Evolutionary conservation across 1,140 invertebrate species (phyloP).

Genomic region (Ganaspis sp.): DNA sequence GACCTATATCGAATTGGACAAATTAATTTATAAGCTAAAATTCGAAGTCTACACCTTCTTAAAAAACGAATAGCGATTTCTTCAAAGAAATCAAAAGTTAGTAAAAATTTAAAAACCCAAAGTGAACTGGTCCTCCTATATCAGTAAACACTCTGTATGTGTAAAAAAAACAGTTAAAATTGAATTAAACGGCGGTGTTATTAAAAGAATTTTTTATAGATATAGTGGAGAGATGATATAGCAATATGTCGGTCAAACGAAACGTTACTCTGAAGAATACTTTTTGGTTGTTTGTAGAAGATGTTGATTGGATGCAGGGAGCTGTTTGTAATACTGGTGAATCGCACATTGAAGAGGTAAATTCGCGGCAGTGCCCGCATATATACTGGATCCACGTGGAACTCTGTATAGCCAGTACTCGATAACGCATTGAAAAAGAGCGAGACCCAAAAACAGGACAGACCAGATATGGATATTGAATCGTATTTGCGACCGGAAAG

Average conservation of each 20-base stretch:
- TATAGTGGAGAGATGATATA: background rate
- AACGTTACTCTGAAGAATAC: conserved; percentile 8
- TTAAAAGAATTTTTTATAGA: background rate
- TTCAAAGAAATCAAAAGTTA: no score
- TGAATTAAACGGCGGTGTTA: background rate
- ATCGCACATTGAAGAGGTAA: conserved; percentile 23
- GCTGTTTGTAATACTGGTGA: conserved; percentile 5
- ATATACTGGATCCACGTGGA: background rate
- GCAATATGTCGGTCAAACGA: background rate
- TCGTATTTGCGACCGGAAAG: conserved; percentile 39
- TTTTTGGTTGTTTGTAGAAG: background rate
- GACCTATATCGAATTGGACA: no score
- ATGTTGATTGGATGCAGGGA: background rate
- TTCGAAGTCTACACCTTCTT: no score
- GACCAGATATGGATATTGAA: conserved; percentile 45
- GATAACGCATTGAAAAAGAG: conserved; percentile 27
- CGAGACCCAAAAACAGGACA: conserved; percentile 18
- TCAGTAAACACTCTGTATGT: no score
- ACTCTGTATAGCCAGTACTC: conserved; percentile 1
- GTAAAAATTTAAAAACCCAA: no score
- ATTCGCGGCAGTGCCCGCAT: conserved; percentile 1
- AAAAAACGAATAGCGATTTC: no score
- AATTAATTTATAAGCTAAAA: no score
- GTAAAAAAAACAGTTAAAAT: background rate
- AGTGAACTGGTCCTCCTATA: no score